Evolutionary conservation across 2,797 vertebrate species (phyloP), one percentile per base, ranked within the genome.

Genomic region (Heterohyrax brucei): DNA sequence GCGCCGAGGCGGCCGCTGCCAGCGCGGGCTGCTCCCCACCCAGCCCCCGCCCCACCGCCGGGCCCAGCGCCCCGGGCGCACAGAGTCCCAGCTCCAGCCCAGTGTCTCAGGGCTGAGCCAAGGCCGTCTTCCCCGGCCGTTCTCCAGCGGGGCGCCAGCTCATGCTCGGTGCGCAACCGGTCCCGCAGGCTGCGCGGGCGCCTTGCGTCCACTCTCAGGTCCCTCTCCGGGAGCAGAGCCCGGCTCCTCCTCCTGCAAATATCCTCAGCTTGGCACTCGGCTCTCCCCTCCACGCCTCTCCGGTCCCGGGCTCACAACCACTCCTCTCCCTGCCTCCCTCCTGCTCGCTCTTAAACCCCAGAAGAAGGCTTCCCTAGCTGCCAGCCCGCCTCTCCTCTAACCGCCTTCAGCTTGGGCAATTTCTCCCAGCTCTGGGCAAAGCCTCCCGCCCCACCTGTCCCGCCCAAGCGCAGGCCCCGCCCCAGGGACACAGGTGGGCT

Each of bases 1-100:
- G 87, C 72, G 91, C 95, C 75, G 22, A 0, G 66, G 86, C 33
- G 8, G 91, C 91, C 75, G 83, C 93, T 56, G 92, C 93, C 78
- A 96, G 87, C 91, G 95, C 89, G 96, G 95, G 95, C 96, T 94
- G 89, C 93, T 81, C 95, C 95, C 82, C 97, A 96, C 81, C 88
- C 83, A 22, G 86, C 72, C 62, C 77, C 87, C 48, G 81, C 80
- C 78, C 33, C 72, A 66, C 22, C 10, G 75, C 61, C 56, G 8
- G 82, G 78, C 97, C 97, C 90, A 50, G 90, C 73, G 85, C 64
- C 96, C 68, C 24, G 3, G 56, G 95, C 86, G 89, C 87, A 39
- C 87, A 3, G 92, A 7, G 78, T 83, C 76, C 94, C 94, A 61
- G 70, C 50, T 87, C 76, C 72, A 30, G 90, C 75, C 76, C 89